Percentiles rank a stretch among this genome's conserved stretches.
Evolutionary conservation across 1,140 invertebrate genomes (phyloP).

Genomic region (Habropoda laboriosa): DNA sequence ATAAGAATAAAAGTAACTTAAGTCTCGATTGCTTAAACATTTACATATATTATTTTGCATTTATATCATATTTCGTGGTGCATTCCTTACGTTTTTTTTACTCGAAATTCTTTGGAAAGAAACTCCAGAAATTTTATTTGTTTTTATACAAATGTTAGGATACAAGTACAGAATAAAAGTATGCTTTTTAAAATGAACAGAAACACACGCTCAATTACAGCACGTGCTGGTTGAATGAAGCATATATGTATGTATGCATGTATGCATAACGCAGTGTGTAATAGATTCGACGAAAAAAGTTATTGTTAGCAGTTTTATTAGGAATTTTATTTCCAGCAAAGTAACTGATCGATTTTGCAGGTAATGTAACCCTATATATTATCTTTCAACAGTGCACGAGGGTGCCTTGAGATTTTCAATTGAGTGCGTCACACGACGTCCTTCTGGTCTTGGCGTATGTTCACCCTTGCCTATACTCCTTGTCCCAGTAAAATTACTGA

Average conservation of each 20-base stretch:
- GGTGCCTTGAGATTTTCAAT: conserved; percentile 80
- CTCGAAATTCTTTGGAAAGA: no score
- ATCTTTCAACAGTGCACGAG: conserved; percentile 68
- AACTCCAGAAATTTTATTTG: no score
- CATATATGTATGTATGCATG: not conserved
- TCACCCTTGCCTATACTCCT: conserved; percentile 67
- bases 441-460: conserved; percentile 74
- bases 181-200: not conserved
- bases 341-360: conserved; percentile 66
- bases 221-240: not conserved
- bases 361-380: conserved; percentile 70
- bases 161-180: not conserved
- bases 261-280: no score
- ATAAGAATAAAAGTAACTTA: no score
- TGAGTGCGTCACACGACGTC: conserved; percentile 79
- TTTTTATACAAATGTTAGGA: not conserved
- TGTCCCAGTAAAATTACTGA: conserved; percentile 55
- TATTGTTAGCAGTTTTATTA: conserved; percentile 26
- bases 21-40: no score
- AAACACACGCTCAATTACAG: not conserved
- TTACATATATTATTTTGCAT: not conserved
- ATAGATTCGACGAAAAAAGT: no score
- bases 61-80: not conserved
- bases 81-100: not conserved
- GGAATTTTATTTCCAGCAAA: conserved; percentile 41